A percentile compares a stretch with the other conserved stretches of the same genome.
Conservation (phyloP, 2,797 vertebrate species). For the Eospalax fontanierii region DNA sequence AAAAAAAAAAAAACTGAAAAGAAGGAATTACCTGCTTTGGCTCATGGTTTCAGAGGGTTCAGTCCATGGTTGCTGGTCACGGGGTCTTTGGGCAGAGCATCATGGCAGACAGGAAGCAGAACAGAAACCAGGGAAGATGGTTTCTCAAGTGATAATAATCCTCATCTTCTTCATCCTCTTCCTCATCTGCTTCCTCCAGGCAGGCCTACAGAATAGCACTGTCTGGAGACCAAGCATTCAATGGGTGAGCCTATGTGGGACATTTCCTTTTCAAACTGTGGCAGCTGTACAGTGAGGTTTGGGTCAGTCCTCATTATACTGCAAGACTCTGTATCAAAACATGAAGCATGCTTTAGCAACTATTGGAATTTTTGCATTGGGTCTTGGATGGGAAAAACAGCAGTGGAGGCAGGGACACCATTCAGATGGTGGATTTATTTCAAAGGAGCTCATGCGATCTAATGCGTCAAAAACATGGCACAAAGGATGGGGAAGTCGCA, state of each 20-base stretch:
- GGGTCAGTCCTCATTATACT: not conserved
- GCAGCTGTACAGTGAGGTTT: not conserved
- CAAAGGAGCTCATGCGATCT: too few species aligned
- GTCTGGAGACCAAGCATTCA: not conserved
- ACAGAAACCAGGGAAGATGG: too few species aligned
- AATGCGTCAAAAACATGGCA: too few species aligned
- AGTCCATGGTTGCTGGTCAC: not conserved
- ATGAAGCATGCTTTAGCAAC: too few species aligned
- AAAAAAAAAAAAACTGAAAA: not conserved
- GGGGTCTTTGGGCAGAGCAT: not conserved
- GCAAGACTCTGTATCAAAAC: too few species aligned
- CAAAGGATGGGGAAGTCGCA: too few species aligned
- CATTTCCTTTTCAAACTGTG: not conserved
- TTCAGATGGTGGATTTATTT: too few species aligned
- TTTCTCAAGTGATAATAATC: too few species aligned
- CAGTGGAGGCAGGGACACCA: too few species aligned
- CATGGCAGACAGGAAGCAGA: not conserved
- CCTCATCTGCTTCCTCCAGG: not conserved
- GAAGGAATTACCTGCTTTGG: not conserved
- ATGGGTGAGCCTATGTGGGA: not conserved
- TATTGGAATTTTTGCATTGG: too few species aligned
- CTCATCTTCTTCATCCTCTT: too few species aligned
- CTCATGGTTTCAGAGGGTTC: not conserved
- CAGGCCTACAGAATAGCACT: not conserved
- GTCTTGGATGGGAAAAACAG: too few species aligned